Evolutionary conservation across 2,113 vertebrate species (phyloP), one percentile per base, ranked within the genome.

Genomic region (Mola mola): DNA sequence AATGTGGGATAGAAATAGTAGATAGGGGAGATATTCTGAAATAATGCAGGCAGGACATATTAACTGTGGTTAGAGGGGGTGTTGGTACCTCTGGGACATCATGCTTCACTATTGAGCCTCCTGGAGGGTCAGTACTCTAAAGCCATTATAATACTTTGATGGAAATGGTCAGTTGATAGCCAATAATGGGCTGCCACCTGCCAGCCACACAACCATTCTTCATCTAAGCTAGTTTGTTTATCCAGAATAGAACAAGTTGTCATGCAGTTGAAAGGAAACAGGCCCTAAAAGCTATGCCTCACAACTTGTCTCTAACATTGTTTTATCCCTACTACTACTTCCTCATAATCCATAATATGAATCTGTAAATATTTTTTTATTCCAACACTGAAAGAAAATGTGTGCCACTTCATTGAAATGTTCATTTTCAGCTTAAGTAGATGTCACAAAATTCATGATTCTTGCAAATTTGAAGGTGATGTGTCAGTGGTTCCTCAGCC

Each of bases 151-250:
- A 36, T 31, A n/a, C 15, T 0, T 1, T 16, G 38, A 34, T 19
- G 6, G 9, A 36, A 28, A 66, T 41, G 41, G 16, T 10, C 17
- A 0, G 47, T 55, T 31, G 51, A 26, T 33, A 50, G 40, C 24
- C 22, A 33, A 31, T 29, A 67, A 61, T 72, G 20, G 33, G 13
- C 6, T 29, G 6, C n/a, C 47, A 46, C 40, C 61, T 65, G 60
- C 25, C 49, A 13, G 34, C 19, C 17, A 37, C 19, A n/a, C 22
- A 26, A 20, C 26, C n/a, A 29, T 44, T 19, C 12, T 44, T 43
- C 17, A 43, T 15, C 43, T 10, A 9, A 9, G 16, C 13, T 28
- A 22, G 37, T 3, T 25, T 66, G 52, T 46, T 50, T 16, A 40
- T 38, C 21, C 5, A 37, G 9, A 58, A 47, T 36, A 34, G 20